Conservation (phyloP, 2,888 invertebrate genomes). For the Scaptomyza polygonia region DNA sequence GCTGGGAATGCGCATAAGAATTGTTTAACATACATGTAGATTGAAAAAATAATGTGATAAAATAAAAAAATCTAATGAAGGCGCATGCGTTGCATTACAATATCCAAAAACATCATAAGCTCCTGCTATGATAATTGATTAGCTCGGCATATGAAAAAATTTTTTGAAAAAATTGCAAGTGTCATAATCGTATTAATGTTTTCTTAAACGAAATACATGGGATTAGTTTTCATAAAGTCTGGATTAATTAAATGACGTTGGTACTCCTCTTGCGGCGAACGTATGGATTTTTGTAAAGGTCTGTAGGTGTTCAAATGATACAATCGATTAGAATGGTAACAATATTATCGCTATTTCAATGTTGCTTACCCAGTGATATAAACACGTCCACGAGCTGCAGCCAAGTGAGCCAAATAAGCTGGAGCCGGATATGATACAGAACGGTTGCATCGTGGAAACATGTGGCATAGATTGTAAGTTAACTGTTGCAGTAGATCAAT, state of each 20-base stretch:
- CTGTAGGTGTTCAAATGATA: slow-evolving; percentile 11
- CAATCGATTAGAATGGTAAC: neutral
- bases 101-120: neutral
- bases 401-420: slow-evolving; percentile 94
- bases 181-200: neutral
- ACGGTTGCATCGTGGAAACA: slow-evolving; percentile 93
- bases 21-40: slow-evolving; percentile 46
- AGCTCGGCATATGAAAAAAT: neutral
- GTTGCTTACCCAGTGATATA: slow-evolving; percentile 80
- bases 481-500: slow-evolving; percentile 91
- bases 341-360: neutral
- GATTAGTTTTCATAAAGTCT: slow-evolving; percentile 85
- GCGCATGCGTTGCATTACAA: neutral
- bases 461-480: slow-evolving; percentile 93
- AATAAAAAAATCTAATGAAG: slow-evolving; percentile 36
- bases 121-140: neutral
- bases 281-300: slow-evolving; percentile 57
- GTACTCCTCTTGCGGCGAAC: slow-evolving; percentile 85
- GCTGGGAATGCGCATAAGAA: slow-evolving; percentile 16
- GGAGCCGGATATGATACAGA: slow-evolving; percentile 94
- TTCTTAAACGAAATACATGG: slow-evolving; percentile 90
- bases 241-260: slow-evolving; percentile 85
- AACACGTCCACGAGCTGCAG: slow-evolving; percentile 88
- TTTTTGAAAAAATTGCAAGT: too few relatives aligned
- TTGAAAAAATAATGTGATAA: slow-evolving; percentile 68